Evolutionary conservation across 2,113 vertebrate genomes (phyloP).

Genomic region (Sapajus apella): DNA sequence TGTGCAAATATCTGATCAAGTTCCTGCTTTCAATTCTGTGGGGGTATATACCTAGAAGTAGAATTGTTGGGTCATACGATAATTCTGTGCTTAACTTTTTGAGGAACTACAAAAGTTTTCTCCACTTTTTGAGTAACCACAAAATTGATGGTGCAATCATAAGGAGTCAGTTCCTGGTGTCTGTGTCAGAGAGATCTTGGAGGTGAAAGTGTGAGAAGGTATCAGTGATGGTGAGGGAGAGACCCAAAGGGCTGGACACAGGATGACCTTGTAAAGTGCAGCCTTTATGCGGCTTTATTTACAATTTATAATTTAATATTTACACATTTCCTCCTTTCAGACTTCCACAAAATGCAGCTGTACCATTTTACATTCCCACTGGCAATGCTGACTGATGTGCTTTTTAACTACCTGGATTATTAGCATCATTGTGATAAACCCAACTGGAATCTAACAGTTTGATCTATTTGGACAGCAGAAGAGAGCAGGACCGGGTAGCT

Average conservation of each 20-base stretch:
- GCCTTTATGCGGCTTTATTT: too few relatives aligned
- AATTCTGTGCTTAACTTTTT: not conserved
- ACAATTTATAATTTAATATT: too few relatives aligned
- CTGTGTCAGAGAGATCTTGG: too few relatives aligned
- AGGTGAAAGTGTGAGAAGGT: too few relatives aligned
- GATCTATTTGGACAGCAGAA: not conserved
- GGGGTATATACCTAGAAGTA: too few relatives aligned
- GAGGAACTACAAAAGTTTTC: not conserved
- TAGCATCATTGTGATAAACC: not conserved
- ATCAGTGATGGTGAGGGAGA: too few relatives aligned
- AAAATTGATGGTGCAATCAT: too few relatives aligned
- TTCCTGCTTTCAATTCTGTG: not conserved
- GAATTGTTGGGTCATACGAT: not conserved
- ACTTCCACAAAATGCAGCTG: not conserved
- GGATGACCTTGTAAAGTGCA: too few relatives aligned
- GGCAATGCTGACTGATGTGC: not conserved
- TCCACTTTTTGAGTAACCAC: not conserved
- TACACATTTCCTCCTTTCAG: too few relatives aligned
- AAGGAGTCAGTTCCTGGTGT: too few relatives aligned
- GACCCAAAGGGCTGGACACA: too few relatives aligned
- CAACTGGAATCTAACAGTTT: not conserved
- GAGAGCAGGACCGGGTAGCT: not conserved
- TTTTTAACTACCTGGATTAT: slow-evolving; percentile 31
- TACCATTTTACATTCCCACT: not conserved
- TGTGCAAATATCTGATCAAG: not conserved